Evolutionary conservation across 2,888 invertebrate genomes (phyloP), one percentile per base, ranked within the genome.

Genomic region (Tenodera sinensis): DNA sequence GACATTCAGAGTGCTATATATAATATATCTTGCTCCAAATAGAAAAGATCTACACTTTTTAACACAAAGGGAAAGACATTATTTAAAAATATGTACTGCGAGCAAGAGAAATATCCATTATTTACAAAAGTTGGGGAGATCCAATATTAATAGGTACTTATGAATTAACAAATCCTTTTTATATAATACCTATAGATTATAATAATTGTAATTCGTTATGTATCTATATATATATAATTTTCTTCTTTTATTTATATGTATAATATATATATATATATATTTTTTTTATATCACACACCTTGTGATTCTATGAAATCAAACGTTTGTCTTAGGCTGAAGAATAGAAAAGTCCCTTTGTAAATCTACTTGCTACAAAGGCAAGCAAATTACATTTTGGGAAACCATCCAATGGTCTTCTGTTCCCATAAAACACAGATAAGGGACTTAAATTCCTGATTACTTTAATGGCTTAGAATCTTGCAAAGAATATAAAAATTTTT

Each of bases 251-350:
- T 89, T 88, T 81, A 87, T 90, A 86, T 90, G 89, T 89, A 90
- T 90, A 88, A 89, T 89, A 89, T 90, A 90, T 90, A 90, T 89
- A 90, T 90, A 89, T 89, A 84, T 89, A 89, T 90, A n/a, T 90
- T 90, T 89, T 89, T 89, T 90, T 88, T 89, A 84, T 90, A 90
- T 90, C 89, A 90, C 90, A 90, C 90, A 87, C 90, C 89, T 89
- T 90, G 90, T 90, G 90, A 90, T 90, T 90, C 89, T 90, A 90
- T 90, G 88, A 88, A 90, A 90, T 90, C 88, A 86, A 83, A 83
- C 47, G 54, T 89, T 89, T 88, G 88, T 89, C 88, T 89, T 90
- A 88, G 89, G 88, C 89, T 87, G 83, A 88, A 88, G 87, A 88
- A 88, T 89, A 89, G 34, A 89, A 88, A 87, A 88, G 88, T 83